Evolutionary conservation across 2,888 invertebrate species (phyloP), one percentile per base, ranked within the genome.

Genomic region (Crossocerus cetratus): DNA sequence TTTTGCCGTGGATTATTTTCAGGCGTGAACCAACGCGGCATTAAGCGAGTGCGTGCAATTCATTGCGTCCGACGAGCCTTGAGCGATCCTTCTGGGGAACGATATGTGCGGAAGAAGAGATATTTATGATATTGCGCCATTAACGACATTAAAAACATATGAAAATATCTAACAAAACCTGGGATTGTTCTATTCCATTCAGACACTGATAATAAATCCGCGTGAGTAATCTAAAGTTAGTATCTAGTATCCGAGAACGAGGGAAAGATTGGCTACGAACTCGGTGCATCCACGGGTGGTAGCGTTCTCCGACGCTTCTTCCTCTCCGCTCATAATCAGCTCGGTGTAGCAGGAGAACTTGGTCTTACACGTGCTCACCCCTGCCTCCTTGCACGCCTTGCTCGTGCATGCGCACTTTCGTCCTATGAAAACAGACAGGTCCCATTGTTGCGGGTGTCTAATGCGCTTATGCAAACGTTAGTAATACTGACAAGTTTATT

Each of bases 381-480:
- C 84, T 44, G 80, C 82, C 59, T 86, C 85, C 57, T 80, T 83
- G 74, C 87, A 87, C 3, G 82, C 81, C 54, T 85, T 86, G 72
- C 85, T 87, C 72, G 87, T 86, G 75, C 87, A 87, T 59, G 82
- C 81, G 73, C 87, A 87, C 77, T 83, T 87, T 43, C 85, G 82
- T 42, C 82, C 87, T 87, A 57, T 43, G 65, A 78, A 62, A 18
- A 55, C 5, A 32, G 5, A 8, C 2, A 32, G 2, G 8, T 32
- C 8, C 32, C 32, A 32, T 32, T 32, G 8, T 32, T 32, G 32
- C 11, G 11, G 1, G 5, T 5, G 2, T 32, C 32, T 5, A 32
- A 32, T 8, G 11, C 11, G 11, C 11, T 32, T 32, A 32, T 32
- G 8, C 11, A 32, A 32, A 32, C 32, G 32, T 32, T 32, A 32